Conservation (phyloP, 2,797 vertebrate species). For the Pygocentrus nattereri region DNA sequence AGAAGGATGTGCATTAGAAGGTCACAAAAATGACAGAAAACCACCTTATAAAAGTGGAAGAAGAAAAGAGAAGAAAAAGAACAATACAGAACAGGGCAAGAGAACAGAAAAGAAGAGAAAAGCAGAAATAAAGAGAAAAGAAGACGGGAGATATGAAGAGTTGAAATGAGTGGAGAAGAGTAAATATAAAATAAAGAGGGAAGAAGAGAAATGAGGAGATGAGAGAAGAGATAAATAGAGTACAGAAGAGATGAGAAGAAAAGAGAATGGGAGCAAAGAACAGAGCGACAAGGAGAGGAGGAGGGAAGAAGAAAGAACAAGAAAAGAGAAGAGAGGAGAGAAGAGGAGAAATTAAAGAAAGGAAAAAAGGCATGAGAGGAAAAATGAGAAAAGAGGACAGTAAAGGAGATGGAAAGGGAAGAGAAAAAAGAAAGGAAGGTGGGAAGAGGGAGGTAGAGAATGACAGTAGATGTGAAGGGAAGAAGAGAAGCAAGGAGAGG, state of each 20-base stretch:
- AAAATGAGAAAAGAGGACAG: too few species aligned
- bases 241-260: too few species aligned
- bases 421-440: neutral
- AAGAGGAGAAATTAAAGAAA: slow-evolving; percentile 1
- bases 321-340: neutral
- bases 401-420: slow-evolving; percentile 4
- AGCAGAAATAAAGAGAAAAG: neutral
- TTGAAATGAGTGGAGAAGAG: neutral
- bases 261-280: too few species aligned
- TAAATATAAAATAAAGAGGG: neutral
- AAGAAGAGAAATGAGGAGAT: too few species aligned
- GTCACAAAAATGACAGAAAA: too few species aligned
- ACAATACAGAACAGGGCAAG: neutral
- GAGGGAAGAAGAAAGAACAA: too few species aligned
- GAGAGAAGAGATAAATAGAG: too few species aligned
- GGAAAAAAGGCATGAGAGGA: too few species aligned
- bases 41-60: too few species aligned
- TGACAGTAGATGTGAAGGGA: neutral
- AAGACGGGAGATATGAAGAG: slow-evolving; percentile 6
- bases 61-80: neutral
- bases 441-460: neutral
- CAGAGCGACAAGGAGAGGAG: too few species aligned
- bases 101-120: neutral
- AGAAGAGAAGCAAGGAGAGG: neutral
- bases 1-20: too few species aligned